Conservation (phyloP, 1,140 invertebrate species). For the Tachypleus tridentatus region DNA sequence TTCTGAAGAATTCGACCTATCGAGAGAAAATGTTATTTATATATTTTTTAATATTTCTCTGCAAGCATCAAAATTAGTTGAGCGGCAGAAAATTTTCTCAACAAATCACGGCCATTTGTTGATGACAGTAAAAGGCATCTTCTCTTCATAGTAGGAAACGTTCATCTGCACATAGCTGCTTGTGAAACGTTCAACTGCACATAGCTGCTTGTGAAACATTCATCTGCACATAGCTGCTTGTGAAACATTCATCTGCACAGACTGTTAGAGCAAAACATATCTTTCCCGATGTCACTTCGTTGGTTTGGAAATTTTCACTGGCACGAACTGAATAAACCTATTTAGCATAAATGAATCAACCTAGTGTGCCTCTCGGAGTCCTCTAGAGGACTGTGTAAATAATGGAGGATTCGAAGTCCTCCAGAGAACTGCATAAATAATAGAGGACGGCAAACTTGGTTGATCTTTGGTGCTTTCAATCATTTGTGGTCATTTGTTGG, state of each 20-base stretch:
- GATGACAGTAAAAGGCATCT: constrained; percentile 4
- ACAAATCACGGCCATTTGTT: constrained; percentile 13
- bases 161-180: no score
- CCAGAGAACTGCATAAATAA: neutral
- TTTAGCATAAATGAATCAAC: constrained; percentile 1
- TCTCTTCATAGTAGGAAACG: no score
- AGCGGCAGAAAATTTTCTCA: neutral
- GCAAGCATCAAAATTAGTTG: no score
- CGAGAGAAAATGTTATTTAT: no score
- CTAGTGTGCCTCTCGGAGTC: neutral
- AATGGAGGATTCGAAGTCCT: neutral
- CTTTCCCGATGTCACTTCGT: neutral
- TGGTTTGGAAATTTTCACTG: neutral
- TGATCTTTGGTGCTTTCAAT: constrained; percentile 1
- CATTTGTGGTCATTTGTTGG: constrained; percentile 1
- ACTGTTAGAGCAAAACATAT: neutral
- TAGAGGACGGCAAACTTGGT: neutral
- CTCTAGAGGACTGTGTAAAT: no score
- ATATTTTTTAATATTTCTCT: no score
- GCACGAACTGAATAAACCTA: neutral
- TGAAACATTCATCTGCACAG: no score
- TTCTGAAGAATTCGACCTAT: no score
- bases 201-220: no score
- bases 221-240: no score
- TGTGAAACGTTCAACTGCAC: no score